A percentile compares a stretch with the other conserved stretches of the same genome.
phyloP scores from a whole-genome alignment of 2,797 vertebrate genomes.

The Gambelia wislizenii region DNA sequence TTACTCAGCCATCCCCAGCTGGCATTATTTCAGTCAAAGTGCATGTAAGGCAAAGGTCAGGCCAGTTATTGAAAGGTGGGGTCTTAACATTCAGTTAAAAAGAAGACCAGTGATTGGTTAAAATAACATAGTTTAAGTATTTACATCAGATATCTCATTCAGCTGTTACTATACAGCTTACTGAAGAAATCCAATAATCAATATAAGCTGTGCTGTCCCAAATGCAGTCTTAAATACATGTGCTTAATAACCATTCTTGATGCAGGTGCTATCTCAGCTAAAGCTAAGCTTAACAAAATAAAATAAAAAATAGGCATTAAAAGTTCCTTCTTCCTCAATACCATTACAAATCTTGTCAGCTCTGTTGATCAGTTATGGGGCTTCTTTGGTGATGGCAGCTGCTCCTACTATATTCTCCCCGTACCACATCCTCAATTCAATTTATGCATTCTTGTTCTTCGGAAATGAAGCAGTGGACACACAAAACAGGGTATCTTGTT shows the following conservation, averaged over 20 bases:
- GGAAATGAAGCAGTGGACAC: not conserved
- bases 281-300: not conserved
- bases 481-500: not conserved
- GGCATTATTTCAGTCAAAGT: not conserved
- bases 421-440: not conserved
- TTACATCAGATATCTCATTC: not conserved
- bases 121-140: not conserved
- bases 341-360: not conserved
- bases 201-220: not conserved
- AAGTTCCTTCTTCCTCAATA: not conserved
- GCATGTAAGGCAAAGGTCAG: not conserved
- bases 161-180: not conserved
- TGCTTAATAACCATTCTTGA: not conserved
- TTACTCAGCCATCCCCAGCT: not conserved
- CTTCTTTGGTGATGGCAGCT: not conserved
- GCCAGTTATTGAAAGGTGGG: not conserved
- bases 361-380: not conserved
- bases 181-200: not conserved
- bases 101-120: not conserved
- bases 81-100: not conserved
- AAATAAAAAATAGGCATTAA: not conserved
- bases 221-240: not conserved
- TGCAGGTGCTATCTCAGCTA: not conserved
- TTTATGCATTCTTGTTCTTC: not conserved
- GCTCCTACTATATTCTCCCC: not conserved